A percentile compares a stretch with the other conserved stretches of the same genome.
These are phyloP conservation scores for Bombus pyrosoma DNA, from an alignment of 1,140 invertebrate species.

Conservation along the genomic window DNA sequence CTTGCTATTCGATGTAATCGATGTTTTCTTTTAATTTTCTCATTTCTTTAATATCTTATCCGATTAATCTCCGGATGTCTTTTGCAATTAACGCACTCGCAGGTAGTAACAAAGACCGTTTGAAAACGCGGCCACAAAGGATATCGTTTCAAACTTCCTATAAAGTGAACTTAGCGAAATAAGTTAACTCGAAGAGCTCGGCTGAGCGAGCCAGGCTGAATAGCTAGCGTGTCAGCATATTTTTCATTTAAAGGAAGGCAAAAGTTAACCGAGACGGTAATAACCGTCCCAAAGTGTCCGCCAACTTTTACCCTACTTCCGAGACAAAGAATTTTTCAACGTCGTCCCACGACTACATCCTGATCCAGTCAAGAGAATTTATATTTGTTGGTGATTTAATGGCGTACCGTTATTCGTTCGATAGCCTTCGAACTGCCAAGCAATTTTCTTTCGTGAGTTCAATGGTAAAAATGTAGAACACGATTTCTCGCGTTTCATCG, in stretches of 20 bases:
- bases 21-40: background rate
- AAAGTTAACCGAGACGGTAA: background rate
- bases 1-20: too few species aligned
- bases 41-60: background rate
- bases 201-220: background rate
- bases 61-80: background rate
- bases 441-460: conserved; percentile 7
- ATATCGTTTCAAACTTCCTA: background rate
- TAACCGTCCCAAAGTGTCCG: background rate
- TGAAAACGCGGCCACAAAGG: background rate
- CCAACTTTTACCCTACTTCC: background rate
- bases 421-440: background rate
- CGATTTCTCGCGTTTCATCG: background rate
- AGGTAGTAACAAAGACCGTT: background rate
- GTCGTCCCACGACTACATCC: background rate
- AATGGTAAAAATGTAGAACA: conserved; percentile 6
- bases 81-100: background rate
- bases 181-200: background rate
- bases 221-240: conserved; percentile 2
- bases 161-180: background rate
- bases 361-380: background rate
- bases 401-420: conserved; percentile 21
- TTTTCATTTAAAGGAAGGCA: conserved; percentile 1
- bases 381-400: conserved; percentile 6
- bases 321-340: background rate